Evolutionary conservation across 2,113 vertebrate genomes (phyloP), one percentile per base, ranked within the genome.

Genomic region (Collichthys lucidus): DNA sequence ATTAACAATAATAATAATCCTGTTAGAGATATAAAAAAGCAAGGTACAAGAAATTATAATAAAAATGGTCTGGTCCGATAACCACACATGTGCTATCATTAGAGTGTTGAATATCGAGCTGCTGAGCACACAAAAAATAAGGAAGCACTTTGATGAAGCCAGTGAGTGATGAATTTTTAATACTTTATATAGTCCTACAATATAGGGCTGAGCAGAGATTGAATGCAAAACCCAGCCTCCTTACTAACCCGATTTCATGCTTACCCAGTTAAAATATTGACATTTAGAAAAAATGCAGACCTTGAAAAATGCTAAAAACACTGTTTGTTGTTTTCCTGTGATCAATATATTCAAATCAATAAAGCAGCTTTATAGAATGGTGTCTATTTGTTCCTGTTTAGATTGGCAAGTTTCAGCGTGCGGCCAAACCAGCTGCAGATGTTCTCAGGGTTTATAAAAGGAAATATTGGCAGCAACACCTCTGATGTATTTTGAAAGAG

Each of bases 331-430:
- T 8, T 47, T 55, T 11, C 22, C n/a, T 64, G 9, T 42, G 31
- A 60, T 79, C 29, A 29, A 22, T 67, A 60, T 68, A 59, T 47
- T 73, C 2, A 31, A 53, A 74, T 59, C 9, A 61, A 69, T 31
- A 40, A 62, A 49, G 35, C 35, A 40, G 35, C 35, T 31, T 64
- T 24, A 11, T 20, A 20, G 20, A 60, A 14, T 16, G 22, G 22
- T 20, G 22, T 22, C 22, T 53, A 17, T 44, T 47, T 62, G n/a
- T 52, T 29, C 7, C 0, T 50, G 17, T 44, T n/a, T n/a, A 46
- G 6, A 35, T 64, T 65, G 65, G 11, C 4, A 47, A 1, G 17
- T 46, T n/a, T 40, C 42, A 26, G 11, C 42, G 12, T 11, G 52
- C 14, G 11, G 24, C 17, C 50, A 47, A 14, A 65, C 5, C 14